A percentile compares a stretch with the other conserved stretches of the same genome.
Conservation (phyloP, 2,888 invertebrate species). For the Oxycera nigricornis region DNA sequence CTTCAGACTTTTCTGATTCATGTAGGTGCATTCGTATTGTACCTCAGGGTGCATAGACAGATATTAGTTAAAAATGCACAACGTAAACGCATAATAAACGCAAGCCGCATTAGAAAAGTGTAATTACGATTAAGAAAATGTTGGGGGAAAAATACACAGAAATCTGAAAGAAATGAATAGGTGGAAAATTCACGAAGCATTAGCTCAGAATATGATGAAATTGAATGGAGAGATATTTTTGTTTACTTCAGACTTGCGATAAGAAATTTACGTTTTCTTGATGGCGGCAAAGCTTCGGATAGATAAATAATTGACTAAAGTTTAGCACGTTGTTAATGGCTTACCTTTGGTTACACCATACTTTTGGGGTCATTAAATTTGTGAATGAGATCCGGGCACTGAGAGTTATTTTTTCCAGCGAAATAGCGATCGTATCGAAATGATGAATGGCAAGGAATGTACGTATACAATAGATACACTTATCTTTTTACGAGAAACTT, state of each 20-base stretch:
- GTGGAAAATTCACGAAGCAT: background rate
- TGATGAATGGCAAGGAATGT: no score
- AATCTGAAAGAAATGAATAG: background rate
- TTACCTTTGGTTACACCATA: background rate
- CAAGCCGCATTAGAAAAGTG: background rate
- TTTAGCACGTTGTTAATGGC: background rate
- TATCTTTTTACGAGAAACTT: no score
- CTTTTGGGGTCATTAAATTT: background rate
- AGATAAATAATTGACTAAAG: background rate
- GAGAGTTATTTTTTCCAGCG: no score
- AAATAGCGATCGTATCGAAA: no score
- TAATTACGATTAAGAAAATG: background rate
- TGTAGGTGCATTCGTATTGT: no score
- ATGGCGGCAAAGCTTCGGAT: no score
- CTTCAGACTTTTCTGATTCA: no score
- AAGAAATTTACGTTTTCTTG: background rate
- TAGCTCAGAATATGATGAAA: background rate
- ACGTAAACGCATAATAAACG: background rate
- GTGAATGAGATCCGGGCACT: background rate
- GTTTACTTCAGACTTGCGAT: background rate
- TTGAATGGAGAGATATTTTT: background rate
- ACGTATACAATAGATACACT: no score
- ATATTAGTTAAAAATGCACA: background rate
- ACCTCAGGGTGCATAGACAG: no score
- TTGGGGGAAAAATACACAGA: background rate